phyloP scores from a whole-genome alignment of 2,888 invertebrate genomes.

The Unio pictorum region DNA sequence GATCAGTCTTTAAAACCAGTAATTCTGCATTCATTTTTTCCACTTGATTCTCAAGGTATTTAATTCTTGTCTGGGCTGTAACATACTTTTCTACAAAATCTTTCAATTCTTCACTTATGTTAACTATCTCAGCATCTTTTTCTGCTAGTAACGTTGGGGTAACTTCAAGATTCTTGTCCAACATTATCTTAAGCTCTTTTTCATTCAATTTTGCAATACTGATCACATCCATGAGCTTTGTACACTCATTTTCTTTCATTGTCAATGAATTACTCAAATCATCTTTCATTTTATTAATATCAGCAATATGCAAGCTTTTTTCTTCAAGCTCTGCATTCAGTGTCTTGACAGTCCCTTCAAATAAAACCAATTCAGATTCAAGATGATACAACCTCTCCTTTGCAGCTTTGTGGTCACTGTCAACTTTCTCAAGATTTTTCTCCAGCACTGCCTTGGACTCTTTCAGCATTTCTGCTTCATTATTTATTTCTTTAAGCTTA shows the following conservation, averaged over 20 bases:
- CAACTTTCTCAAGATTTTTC: background rate
- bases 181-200: background rate
- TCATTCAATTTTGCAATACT: slow-evolving; percentile 6
- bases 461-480: slow-evolving; percentile 3
- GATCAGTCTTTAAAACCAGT: background rate
- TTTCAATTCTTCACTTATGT: too few relatives aligned
- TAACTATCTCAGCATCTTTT: too few relatives aligned
- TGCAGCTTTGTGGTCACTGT: slow-evolving; percentile 1
- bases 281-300: slow-evolving; percentile 1
- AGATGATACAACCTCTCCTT: slow-evolving; percentile 1
- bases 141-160: too few relatives aligned
- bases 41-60: too few relatives aligned
- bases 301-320: background rate
- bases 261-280: too few relatives aligned
- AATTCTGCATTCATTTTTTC: too few relatives aligned
- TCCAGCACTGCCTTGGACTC: background rate
- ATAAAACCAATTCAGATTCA: slow-evolving; percentile 6
- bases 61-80: too few relatives aligned
- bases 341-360: background rate
- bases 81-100: too few relatives aligned
- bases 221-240: background rate
- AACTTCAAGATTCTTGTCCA: too few relatives aligned
- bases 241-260: background rate
- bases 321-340: slow-evolving; percentile 12
- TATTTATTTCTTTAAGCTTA: background rate